Base-by-base conservation (phyloP, 92 coral and sea anemone genomes). In the Metridium senile region DNA sequence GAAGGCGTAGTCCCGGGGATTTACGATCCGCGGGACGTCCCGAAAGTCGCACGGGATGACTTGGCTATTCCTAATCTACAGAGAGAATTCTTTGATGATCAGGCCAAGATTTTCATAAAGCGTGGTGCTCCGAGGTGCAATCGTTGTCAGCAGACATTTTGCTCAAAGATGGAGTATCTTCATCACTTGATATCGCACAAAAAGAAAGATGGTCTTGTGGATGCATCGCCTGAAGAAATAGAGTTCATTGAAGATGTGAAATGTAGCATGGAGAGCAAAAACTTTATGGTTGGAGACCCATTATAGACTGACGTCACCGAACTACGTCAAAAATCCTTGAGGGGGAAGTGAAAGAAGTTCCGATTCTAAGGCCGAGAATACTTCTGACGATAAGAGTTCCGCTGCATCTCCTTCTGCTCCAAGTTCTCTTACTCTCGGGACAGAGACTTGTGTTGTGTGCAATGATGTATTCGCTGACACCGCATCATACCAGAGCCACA, bases 101-200 rank as follows among this genome's bases (percentile, higher is more conserved):
- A 79, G 32, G 69, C 76, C 46, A 79, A 70, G 76, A 79, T 79
- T 1, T 79, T 79, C 70, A 79, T 79, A 76, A 79, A 76, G 56
- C 93, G 93, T 18, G 81, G 76, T 62, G 74, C 86, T 23, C 86
- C 92, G 30, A 90, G 87, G 47, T 92, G 97, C 28, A 92, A 92
- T 73, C 93, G 90, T 0, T 92, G 97, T 39, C 93, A 86, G 58
- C 91, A 89, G 70, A 85, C 89, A 17, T 92, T 92, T 70, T 10
- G 85, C 27, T 85, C 97, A 64, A 92, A 89, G 76, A 92, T 89
- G 97, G 97, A 89, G 68, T 92, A 92, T 64, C 81, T 92, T 9
- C 97, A 92, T 58, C 97, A 92, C 49, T 75, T 92, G 66, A 92
- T 92, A 52, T 87, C 93, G 25, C 97, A 92, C 68, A 87, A 87